A percentile compares a stretch with the other conserved stretches of the same genome.
These are phyloP conservation scores for Lysandra bellargus DNA, from an alignment of 2,888 invertebrate species.

Conservation along the genomic window DNA sequence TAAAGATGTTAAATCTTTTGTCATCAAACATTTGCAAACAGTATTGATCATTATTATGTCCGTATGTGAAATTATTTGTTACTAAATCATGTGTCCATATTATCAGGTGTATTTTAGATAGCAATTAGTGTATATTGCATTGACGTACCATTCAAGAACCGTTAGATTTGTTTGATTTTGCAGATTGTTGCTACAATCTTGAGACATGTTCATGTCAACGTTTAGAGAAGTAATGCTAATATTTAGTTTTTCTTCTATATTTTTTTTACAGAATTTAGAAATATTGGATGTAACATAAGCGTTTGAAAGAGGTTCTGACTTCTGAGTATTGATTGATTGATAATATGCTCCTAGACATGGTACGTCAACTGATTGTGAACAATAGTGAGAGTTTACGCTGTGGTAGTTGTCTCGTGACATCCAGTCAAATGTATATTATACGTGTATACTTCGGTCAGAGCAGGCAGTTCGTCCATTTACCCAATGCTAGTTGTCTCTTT, in stretches of 20 bases:
- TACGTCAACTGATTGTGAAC: slow-evolving; percentile 31
- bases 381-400: slow-evolving; percentile 48
- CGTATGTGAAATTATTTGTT: slow-evolving; percentile 9
- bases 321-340: not conserved
- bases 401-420: slow-evolving; percentile 66
- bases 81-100: slow-evolving; percentile 7
- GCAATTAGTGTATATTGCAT: not conserved
- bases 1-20: not conserved
- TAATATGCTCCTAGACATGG: slow-evolving; percentile 11
- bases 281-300: too few species aligned
- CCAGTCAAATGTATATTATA: slow-evolving; percentile 70
- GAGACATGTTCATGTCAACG: too few species aligned
- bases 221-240: not conserved
- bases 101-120: not conserved
- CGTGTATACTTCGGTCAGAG: not conserved
- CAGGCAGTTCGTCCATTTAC: not conserved
- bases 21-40: slow-evolving; percentile 26
- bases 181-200: too few species aligned
- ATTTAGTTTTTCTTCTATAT: not conserved
- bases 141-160: not conserved
- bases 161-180: not conserved
- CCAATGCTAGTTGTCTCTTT: not conserved
- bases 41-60: slow-evolving; percentile 8
- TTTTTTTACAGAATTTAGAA: not conserved
- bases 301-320: not conserved